These are phyloP conservation scores for Ellobius talpinus DNA, from an alignment of 2,113 vertebrate species.

Conservation along the genomic window DNA sequence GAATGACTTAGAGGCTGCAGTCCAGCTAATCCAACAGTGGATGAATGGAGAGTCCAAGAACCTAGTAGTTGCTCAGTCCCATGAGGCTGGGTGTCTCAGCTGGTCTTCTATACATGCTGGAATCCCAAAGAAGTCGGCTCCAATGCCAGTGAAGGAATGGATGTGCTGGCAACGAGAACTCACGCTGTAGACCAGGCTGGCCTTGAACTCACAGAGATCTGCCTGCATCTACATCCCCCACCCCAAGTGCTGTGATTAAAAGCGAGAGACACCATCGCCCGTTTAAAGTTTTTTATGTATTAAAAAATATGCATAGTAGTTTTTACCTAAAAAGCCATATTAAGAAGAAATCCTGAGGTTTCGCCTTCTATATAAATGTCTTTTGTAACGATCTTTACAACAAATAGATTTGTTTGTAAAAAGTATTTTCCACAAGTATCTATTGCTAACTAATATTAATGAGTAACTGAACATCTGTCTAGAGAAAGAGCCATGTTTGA, in stretches of 20 bases:
- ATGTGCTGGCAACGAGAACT: neutral
- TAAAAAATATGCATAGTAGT: neutral
- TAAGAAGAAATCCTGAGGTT: neutral
- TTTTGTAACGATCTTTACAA: conserved; percentile 24
- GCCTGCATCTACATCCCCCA: too few species aligned
- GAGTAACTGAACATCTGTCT: conserved; percentile 54
- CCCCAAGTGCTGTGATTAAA: too few species aligned
- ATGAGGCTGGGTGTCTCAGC: too few species aligned
- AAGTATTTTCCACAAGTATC: neutral
- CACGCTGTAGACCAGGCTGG: too few species aligned
- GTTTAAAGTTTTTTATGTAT: neutral
- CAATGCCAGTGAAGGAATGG: neutral
- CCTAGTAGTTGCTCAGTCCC: too few species aligned
- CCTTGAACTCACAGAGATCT: too few species aligned
- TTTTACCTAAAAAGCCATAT: conserved; percentile 34
- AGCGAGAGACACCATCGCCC: too few species aligned
- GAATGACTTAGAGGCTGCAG: too few species aligned
- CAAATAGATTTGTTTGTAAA: conserved; percentile 7
- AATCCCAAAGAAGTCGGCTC: neutral
- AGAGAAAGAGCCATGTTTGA: conserved; percentile 22
- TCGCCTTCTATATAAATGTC: neutral
- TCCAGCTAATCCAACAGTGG: too few species aligned
- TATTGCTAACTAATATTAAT: neutral
- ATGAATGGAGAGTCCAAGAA: too few species aligned
- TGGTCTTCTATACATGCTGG: neutral